Conservation (phyloP, 2,113 vertebrate genomes). For the Gadus macrocephalus region DNA sequence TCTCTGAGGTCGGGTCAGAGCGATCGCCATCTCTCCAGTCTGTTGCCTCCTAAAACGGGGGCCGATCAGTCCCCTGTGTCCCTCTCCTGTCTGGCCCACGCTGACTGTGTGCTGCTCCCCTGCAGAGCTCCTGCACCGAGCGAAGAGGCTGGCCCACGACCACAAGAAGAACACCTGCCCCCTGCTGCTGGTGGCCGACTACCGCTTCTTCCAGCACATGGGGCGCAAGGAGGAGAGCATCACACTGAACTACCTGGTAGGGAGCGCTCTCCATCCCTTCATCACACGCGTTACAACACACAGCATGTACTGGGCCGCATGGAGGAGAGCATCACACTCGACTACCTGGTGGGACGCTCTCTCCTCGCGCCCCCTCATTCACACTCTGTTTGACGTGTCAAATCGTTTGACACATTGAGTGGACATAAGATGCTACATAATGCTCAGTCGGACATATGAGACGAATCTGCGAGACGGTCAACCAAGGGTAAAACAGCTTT, state of each 20-base stretch:
- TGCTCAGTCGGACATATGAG: no score
- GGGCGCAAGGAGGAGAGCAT: conserved; percentile 92
- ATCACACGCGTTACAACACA: no score
- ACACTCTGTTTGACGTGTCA: no score
- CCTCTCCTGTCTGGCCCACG: neutral
- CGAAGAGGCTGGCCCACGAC: conserved; percentile 72
- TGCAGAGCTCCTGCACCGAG: conserved; percentile 66
- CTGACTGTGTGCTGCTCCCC: neutral
- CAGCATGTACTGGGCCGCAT: conserved; percentile 76
- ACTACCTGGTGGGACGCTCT: conserved; percentile 74
- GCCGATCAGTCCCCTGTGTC: neutral
- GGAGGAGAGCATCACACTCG: conserved; percentile 94
- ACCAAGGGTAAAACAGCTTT: no score
- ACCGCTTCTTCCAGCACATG: conserved; percentile 93
- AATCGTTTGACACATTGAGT: no score
- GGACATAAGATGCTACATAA: no score
- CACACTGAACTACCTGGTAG: conserved; percentile 94
- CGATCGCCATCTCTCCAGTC: no score
- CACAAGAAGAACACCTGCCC: conserved; percentile 89
- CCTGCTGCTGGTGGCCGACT: conserved; percentile 91
- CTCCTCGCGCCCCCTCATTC: no score
- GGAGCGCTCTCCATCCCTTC: conserved; percentile 10
- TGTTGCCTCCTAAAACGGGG: no score
- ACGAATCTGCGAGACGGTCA: no score
- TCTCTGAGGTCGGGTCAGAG: no score